Base-by-base conservation (phyloP, 2,113 vertebrate genomes). In the Hippotragus niger region DNA sequence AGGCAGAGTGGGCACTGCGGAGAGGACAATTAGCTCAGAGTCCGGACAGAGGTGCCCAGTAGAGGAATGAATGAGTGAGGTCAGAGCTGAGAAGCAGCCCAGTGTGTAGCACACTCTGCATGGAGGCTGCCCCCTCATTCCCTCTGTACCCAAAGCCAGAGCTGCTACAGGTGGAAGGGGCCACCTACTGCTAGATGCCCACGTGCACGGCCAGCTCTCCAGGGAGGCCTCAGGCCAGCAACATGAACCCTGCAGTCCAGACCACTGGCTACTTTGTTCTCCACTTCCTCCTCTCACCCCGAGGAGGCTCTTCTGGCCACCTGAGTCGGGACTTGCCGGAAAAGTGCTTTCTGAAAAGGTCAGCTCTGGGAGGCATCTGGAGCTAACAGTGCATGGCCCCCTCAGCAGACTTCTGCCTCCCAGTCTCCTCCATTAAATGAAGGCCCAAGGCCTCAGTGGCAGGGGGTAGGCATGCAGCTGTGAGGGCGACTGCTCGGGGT, bases 361-460 rank as follows among this genome's bases (percentile, higher is more conserved):
- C 45, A 47, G 81, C 50, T 71, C 53, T 5, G 5, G 53, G 71
- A 91, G 50, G 52, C 43, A 29, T 19, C 9, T 19, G 25, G 40
- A 60, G 40, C n/a, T 8, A 43, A 78, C 0, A 81, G 62, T 0
- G 4, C 15, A 23, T 27, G 17, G 58, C 31, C 36, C 31, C 36
- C 47, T 58, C n/a, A 15, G 60, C 55, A 29, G 80, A 21, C 62
- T 90, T n/a, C 19, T 9, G 36, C 29, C 17, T 14, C 43, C 45
- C 12, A n/a, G 80, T 6, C 62, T 52, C 74, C n/a, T 25, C 13
- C 1, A 7, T 12, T n/a, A 52, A 67, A 50, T 0, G 3, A 5
- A 29, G 58, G 36, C 27, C 14, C 7, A 17, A 40, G 23, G 86
- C 16, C 10, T 23, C 50, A 23, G 64, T 29, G 40, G 40, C 12